Evolutionary conservation across 2,797 vertebrate species (phyloP).

Genomic region (Naso thynnoides): DNA sequence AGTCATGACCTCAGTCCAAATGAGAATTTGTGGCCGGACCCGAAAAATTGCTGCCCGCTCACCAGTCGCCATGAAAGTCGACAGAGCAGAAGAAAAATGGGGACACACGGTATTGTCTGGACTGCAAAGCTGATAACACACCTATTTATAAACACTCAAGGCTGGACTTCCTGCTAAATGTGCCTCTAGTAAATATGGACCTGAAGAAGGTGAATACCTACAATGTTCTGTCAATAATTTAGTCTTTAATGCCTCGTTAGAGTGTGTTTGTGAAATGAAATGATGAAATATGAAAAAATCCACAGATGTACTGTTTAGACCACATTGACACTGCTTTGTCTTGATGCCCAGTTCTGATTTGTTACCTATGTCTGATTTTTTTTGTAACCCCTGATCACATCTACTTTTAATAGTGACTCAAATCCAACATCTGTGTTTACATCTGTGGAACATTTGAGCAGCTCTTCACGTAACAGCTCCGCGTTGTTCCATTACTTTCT

Average conservation of each 20-base stretch:
- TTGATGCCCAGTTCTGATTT: no score
- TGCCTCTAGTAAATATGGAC: neutral
- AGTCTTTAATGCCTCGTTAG: neutral
- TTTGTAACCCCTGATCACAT: no score
- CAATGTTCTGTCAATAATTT: neutral
- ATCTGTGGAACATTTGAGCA: no score
- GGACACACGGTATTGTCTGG: neutral
- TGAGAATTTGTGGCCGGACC: slow-evolving; percentile 9
- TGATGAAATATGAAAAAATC: no score
- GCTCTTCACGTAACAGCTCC: no score
- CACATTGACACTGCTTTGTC: no score
- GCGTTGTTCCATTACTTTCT: no score
- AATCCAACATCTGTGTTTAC: no score
- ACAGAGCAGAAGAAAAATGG: neutral
- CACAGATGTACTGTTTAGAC: no score
- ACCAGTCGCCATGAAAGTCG: neutral
- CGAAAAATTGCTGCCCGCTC: slow-evolving; percentile 9
- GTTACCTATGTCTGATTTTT: no score
- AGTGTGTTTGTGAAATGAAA: neutral
- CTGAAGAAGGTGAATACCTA: neutral
- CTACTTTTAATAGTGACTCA: no score
- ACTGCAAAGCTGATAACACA: slow-evolving; percentile 13
- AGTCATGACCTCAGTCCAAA: slow-evolving; percentile 24
- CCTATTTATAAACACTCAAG: neutral
- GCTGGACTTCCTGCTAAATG: neutral